Base-by-base conservation (phyloP, 2,888 invertebrate genomes). In the Harpalus rufipes region DNA sequence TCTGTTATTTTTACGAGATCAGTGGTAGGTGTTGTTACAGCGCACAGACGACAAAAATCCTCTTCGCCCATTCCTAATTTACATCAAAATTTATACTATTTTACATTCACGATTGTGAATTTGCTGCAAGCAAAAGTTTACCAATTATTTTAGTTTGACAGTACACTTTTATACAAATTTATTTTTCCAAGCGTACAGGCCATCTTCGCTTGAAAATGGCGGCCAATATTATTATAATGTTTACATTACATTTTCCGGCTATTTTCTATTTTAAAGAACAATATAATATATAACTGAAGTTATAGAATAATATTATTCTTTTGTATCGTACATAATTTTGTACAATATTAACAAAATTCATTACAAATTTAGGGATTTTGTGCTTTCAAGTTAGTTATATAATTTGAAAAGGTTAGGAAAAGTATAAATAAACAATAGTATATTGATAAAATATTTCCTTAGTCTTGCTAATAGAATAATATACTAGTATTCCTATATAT, bases 31-130 rank as follows among this genome's bases (percentile, higher is more conserved):
- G 86, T 87, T 68, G 85, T 87, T 87, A 90, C 90, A 44, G 91
- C 91, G 88, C 91, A 92, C 79, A 92, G 88, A 61, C 91, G 90
- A 86, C 91, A 92, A 76, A 86, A 85, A 68, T 72, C 82, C 58
- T 85, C 85, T 56, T 85, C 80, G 79, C 83, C 82, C 86, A 86
- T 86, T 84, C 74, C 85, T 81, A 58, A 21, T 18, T 85, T 65
- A 80, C 85, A 80, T 65, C 6, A 10, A 63, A 80, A 61, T 63
- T 16, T 16, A 41, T 41, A 59, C 39, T 72, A n/a, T 74, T 74
- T 56, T 32, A 21, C 4, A 63, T 16, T 7, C 39, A 63, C 16
- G 18, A 79, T 58, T 21, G 59, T 41, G 39, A 51, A 44, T 63
- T 51, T 80, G 61, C 10, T 68, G 41, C 65, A n/a, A 41, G 7